Percentiles rank a stretch among this genome's conserved stretches.
These are phyloP conservation scores for Pao palembangensis DNA, from an alignment of 2,113 vertebrate genomes.

Conservation along the genomic window DNA sequence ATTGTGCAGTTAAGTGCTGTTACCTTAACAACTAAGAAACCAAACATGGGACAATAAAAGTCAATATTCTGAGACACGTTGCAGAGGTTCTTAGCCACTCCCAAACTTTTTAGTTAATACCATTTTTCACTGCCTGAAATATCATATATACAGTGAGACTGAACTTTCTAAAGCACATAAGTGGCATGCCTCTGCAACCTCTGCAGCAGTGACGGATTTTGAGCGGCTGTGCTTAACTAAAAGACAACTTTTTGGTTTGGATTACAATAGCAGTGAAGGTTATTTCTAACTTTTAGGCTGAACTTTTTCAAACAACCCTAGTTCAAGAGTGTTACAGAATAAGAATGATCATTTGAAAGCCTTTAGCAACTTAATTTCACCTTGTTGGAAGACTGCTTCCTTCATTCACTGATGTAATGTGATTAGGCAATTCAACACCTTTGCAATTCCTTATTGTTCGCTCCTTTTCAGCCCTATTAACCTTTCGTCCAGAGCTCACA, in stretches of 20 bases:
- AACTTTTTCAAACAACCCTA: conserved; percentile 20
- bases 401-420: conserved; percentile 52
- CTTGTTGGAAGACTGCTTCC: conserved; percentile 31
- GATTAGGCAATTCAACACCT: conserved; percentile 59
- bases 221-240: background rate
- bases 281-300: conserved; percentile 16
- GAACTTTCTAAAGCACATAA: conserved; percentile 45
- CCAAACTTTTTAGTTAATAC: conserved; percentile 53
- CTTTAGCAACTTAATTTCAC: conserved; percentile 63
- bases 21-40: conserved; percentile 45
- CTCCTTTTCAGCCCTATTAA: conserved; percentile 68
- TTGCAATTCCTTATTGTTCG: conserved; percentile 66
- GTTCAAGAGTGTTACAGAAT: conserved; percentile 16
- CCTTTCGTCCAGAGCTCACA: conserved; percentile 50
- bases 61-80: conserved; percentile 44
- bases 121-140: conserved; percentile 49
- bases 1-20: conserved; percentile 42
- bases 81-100: conserved; percentile 44
- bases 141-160: conserved; percentile 21
- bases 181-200: conserved; percentile 23
- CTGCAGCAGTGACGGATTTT: conserved; percentile 31
- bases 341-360: conserved; percentile 24
- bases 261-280: conserved; percentile 12
- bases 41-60: conserved; percentile 59
- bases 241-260: background rate